Percentiles rank a stretch among this genome's conserved stretches.
Evolutionary conservation across 1,140 invertebrate species (phyloP).

Genomic region (Drosophila subobscura): DNA sequence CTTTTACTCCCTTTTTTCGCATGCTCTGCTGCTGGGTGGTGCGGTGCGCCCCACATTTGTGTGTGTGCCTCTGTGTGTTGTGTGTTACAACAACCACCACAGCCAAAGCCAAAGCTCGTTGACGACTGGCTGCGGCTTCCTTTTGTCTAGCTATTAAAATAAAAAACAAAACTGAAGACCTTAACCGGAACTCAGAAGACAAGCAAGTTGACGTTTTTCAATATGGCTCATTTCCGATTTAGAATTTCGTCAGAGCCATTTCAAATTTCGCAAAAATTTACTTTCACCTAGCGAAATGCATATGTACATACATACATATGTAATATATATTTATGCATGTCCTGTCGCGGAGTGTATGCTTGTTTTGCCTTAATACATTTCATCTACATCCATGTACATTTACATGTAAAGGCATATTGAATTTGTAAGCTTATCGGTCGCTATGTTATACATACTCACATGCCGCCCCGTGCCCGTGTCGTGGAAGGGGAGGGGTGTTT

Average conservation of each 20-base stretch:
- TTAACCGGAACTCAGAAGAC: slow-evolving; percentile 58
- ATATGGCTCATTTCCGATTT: slow-evolving; percentile 66
- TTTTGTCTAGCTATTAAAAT: slow-evolving; percentile 66
- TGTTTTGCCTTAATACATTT: slow-evolving; percentile 18
- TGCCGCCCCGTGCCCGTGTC: slow-evolving; percentile 9
- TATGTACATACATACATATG: too few relatives aligned
- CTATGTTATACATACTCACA: slow-evolving; percentile 72
- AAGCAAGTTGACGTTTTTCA: slow-evolving; percentile 51
- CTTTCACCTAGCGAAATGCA: not conserved
- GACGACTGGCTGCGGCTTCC: slow-evolving; percentile 53
- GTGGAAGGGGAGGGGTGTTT: slow-evolving; percentile 1
- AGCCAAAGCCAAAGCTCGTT: slow-evolving; percentile 48
- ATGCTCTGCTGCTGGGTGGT: slow-evolving; percentile 47
- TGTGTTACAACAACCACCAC: slow-evolving; percentile 73
- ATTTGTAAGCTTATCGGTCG: slow-evolving; percentile 61
- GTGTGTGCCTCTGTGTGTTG: slow-evolving; percentile 35
- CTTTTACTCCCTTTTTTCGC: slow-evolving; percentile 52
- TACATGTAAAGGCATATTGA: slow-evolving; percentile 28
- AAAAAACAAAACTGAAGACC: slow-evolving; percentile 40
- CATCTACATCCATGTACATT: slow-evolving; percentile 7
- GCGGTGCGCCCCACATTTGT: slow-evolving; percentile 61
- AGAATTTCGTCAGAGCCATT: slow-evolving; percentile 30
- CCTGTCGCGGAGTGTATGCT: not conserved
- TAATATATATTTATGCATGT: not conserved
- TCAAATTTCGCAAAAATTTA: not conserved